These are phyloP conservation scores for Ceratothoa steindachneri DNA, from an alignment of 2,888 invertebrate genomes.

Conservation along the genomic window DNA sequence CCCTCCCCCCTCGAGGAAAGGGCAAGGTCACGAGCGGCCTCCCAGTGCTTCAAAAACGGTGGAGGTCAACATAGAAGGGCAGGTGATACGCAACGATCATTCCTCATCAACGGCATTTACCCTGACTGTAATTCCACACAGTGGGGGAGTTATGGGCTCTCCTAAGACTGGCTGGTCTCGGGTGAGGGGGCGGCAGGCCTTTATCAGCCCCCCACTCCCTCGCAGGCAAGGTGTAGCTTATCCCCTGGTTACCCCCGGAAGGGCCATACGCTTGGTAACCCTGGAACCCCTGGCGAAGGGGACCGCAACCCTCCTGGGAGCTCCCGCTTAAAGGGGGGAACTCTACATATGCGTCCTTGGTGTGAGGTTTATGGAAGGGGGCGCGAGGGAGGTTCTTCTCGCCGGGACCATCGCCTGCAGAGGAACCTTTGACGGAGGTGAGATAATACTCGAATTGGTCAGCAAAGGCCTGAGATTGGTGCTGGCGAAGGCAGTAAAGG, in stretches of 20 bases:
- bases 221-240: constrained; percentile 24
- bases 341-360: not conserved
- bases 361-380: not conserved
- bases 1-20: no score
- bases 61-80: not conserved
- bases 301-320: constrained; percentile 14
- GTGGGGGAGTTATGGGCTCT: constrained; percentile 8
- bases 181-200: constrained; percentile 4
- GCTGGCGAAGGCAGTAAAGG: constrained; percentile 47
- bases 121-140: constrained; percentile 10
- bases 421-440: constrained; percentile 26
- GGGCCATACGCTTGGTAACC: not conserved
- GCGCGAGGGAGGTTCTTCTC: not conserved
- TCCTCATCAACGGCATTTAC: not conserved
- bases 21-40: no score
- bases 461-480: constrained; percentile 43
- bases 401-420: not conserved
- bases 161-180: constrained; percentile 12
- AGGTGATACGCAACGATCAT: not conserved
- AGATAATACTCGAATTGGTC: constrained; percentile 47
- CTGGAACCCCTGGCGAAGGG: not conserved
- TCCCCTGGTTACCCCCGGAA: constrained; percentile 16
- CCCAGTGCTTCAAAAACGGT: not conserved
- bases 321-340: not conserved
- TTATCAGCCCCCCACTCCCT: not conserved